Percentiles rank a stretch among this genome's conserved stretches.
Conservation (phyloP, 2,113 vertebrate genomes). For the Symphodus melops region DNA sequence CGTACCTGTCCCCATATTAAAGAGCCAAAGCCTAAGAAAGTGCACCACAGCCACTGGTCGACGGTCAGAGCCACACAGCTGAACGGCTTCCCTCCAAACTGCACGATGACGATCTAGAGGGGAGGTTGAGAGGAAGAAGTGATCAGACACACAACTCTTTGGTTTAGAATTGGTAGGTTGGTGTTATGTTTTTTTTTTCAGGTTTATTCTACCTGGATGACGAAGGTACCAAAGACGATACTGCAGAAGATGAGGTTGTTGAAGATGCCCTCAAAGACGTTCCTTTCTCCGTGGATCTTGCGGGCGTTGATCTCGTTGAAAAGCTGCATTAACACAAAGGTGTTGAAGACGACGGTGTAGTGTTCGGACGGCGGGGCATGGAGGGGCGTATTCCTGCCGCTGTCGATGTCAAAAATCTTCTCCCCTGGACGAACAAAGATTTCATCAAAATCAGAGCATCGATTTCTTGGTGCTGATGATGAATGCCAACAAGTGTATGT, state of each 20-base stretch:
- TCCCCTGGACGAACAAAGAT: conserved; percentile 84
- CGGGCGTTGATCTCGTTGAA: conserved; percentile 99
- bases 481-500: neutral
- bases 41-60: conserved; percentile 98
- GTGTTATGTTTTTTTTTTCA: neutral
- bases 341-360: conserved; percentile 99
- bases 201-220: conserved; percentile 89
- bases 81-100: conserved; percentile 98
- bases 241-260: conserved; percentile 97
- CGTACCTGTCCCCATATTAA: conserved; percentile 98
- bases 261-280: conserved; percentile 99
- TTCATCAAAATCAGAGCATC: neutral
- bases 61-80: conserved; percentile 92
- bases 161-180: neutral
- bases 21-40: conserved; percentile 96
- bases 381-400: conserved; percentile 93
- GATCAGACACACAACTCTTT: neutral
- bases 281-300: conserved; percentile 98
- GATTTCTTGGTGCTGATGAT: neutral
- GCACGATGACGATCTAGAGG: conserved; percentile 93
- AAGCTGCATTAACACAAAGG: conserved; percentile 99
- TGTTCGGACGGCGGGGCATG: conserved; percentile 96
- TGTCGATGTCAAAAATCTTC: conserved; percentile 95
- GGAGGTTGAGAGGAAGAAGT: conserved; percentile 10
- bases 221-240: conserved; percentile 96